Conservation (phyloP, 2,113 vertebrate species). For the Xiphophorus hellerii region DNA sequence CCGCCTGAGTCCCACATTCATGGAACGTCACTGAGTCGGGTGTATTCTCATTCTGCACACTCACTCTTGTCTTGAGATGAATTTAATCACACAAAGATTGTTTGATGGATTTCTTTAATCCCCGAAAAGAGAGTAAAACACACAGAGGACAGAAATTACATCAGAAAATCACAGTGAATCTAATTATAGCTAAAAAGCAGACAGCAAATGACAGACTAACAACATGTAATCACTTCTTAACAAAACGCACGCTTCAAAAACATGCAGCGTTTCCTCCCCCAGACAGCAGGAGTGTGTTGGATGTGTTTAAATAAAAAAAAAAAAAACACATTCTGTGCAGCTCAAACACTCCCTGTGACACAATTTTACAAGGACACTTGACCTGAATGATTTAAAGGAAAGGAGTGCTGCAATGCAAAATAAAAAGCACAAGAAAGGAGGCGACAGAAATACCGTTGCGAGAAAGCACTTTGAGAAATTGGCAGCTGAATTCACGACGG, state of each 20-base stretch:
- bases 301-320: not conserved
- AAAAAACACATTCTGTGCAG: constrained; percentile 57
- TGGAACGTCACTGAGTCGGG: not conserved
- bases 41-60: not conserved
- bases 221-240: constrained; percentile 39
- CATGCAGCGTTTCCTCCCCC: constrained; percentile 55
- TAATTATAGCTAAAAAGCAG: constrained; percentile 25
- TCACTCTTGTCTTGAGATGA: constrained; percentile 12
- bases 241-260: constrained; percentile 48
- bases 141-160: constrained; percentile 49
- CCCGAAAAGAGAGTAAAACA: constrained; percentile 49
- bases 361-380: constrained; percentile 76
- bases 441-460: not conserved
- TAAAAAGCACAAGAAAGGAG: constrained; percentile 12
- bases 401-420: constrained; percentile 45
- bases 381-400: constrained; percentile 50
- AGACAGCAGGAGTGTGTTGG: constrained; percentile 40
- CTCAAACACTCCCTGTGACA: constrained; percentile 44
- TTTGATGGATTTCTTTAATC: constrained; percentile 48
- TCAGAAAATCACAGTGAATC: constrained; percentile 42
- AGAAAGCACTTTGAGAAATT: constrained; percentile 66
- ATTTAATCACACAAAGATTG: constrained; percentile 17
- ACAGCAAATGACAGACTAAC: constrained; percentile 44
- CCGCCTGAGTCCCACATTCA: not conserved
- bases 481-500: constrained; percentile 19